phyloP scores from a whole-genome alignment of 2,113 vertebrate species.

The Motacilla alba region DNA sequence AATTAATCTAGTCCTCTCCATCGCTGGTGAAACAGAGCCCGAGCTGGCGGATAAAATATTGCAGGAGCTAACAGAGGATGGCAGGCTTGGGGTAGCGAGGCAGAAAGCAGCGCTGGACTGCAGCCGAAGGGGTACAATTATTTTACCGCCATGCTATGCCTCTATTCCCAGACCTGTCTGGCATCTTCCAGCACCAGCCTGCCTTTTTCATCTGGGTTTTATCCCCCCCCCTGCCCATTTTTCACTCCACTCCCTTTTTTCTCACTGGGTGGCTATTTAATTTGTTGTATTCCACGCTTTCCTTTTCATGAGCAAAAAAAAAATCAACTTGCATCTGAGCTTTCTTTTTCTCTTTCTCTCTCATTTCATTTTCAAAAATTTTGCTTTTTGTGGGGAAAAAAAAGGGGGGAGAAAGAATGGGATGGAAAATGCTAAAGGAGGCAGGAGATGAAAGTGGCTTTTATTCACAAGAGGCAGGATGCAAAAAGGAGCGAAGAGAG shows the following conservation, averaged over 20 bases:
- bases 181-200: not conserved
- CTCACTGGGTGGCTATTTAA: slow-evolving; percentile 54
- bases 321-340: not conserved
- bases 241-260: slow-evolving; percentile 16
- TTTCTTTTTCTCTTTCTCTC: not conserved
- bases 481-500: not conserved
- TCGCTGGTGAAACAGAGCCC: not conserved
- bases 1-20: slow-evolving; percentile 64
- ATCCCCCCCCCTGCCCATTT: not conserved
- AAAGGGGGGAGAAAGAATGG: not conserved
- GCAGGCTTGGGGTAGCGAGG: slow-evolving; percentile 25
- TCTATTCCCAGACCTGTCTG: slow-evolving; percentile 39
- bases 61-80: slow-evolving; percentile 37
- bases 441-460: slow-evolving; percentile 35
- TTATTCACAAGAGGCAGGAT: not conserved
- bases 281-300: slow-evolving; percentile 34
- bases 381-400: not conserved
- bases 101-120: slow-evolving; percentile 22
- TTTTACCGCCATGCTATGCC: slow-evolving; percentile 41
- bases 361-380: slow-evolving; percentile 14
- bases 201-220: slow-evolving; percentile 49
- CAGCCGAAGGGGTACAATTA: slow-evolving; percentile 50
- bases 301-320: slow-evolving; percentile 32
- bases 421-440: not conserved
- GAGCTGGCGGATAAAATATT: slow-evolving; percentile 30